Percentiles rank a stretch among this genome's conserved stretches.
Evolutionary conservation across 1,140 invertebrate species (phyloP).

Genomic region (Caerostris darwini): DNA sequence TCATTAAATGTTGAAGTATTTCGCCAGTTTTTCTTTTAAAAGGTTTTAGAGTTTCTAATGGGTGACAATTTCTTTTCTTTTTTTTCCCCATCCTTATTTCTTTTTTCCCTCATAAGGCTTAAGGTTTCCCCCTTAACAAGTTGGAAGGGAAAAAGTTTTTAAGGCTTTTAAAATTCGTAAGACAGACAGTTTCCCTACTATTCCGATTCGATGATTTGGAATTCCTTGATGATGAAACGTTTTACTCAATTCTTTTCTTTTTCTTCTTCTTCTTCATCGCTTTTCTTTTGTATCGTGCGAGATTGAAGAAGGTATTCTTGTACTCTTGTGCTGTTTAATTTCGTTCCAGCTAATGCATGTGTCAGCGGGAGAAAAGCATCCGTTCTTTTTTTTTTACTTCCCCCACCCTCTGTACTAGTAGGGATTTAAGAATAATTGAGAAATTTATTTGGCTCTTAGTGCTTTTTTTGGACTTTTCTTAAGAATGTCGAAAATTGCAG

Average conservation of each 20-base stretch:
- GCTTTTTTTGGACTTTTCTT: background rate
- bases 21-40: conserved; percentile 48
- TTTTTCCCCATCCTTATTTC: background rate
- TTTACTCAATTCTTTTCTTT: background rate
- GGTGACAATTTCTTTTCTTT: background rate
- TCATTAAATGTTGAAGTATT: conserved; percentile 75
- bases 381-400: background rate
- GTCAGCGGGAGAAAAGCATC: conserved; percentile 3
- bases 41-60: conserved; percentile 72
- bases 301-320: conserved; percentile 2
- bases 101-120: background rate
- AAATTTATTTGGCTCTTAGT: background rate
- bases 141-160: conserved; percentile 56
- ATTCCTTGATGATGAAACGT: conserved; percentile 49
- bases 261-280: background rate
- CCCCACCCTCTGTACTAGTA: background rate
- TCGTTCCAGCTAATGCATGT: background rate
- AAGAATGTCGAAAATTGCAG: background rate
- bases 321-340: conserved; percentile 9
- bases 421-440: background rate
- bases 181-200: background rate
- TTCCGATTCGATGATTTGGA: conserved; percentile 26
- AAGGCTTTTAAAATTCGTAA: conserved; percentile 54
- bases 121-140: conserved; percentile 40
- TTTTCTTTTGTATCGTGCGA: conserved; percentile 25